A percentile compares a stretch with the other conserved stretches of the same genome.
Evolutionary conservation across 2,797 vertebrate species (phyloP).

Genomic region (Cyclopterus lumpus): DNA sequence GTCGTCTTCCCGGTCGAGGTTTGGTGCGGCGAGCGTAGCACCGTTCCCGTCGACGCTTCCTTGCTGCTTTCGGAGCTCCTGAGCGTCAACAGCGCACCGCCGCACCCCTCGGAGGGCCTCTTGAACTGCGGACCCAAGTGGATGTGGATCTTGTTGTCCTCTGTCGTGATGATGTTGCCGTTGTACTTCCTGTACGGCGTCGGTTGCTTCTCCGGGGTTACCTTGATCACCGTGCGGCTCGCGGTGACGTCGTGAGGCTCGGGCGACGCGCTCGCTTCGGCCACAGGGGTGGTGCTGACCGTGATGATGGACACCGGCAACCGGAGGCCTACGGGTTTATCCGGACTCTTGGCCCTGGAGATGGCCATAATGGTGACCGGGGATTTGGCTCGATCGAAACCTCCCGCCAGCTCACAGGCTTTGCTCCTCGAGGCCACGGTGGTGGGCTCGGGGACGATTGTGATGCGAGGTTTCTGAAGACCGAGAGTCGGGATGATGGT

Average conservation of each 20-base stretch:
- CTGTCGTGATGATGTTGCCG: constrained; percentile 92
- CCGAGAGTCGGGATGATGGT: constrained; percentile 96
- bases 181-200: constrained; percentile 87
- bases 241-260: constrained; percentile 84
- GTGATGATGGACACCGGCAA: constrained; percentile 95
- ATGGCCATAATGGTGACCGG: constrained; percentile 95
- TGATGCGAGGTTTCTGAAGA: constrained; percentile 93
- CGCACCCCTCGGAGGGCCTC: constrained; percentile 73
- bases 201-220: constrained; percentile 89
- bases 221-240: constrained; percentile 88
- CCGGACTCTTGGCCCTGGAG: constrained; percentile 89
- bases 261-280: constrained; percentile 79
- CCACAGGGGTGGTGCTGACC: constrained; percentile 88
- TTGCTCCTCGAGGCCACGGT: constrained; percentile 82
- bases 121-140: constrained; percentile 93
- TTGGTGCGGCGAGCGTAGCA: constrained; percentile 88
- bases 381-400: constrained; percentile 86
- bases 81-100: constrained; percentile 81
- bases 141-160: constrained; percentile 99
- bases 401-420: constrained; percentile 67
- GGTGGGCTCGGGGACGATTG: constrained; percentile 91
- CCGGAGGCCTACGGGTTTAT: constrained; percentile 69
- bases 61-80: constrained; percentile 82
- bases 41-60: constrained; percentile 86
- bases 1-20: constrained; percentile 70